These are phyloP conservation scores for Pongo pygmaeus DNA, from an alignment of 2,113 vertebrate genomes.

Conservation along the genomic window DNA sequence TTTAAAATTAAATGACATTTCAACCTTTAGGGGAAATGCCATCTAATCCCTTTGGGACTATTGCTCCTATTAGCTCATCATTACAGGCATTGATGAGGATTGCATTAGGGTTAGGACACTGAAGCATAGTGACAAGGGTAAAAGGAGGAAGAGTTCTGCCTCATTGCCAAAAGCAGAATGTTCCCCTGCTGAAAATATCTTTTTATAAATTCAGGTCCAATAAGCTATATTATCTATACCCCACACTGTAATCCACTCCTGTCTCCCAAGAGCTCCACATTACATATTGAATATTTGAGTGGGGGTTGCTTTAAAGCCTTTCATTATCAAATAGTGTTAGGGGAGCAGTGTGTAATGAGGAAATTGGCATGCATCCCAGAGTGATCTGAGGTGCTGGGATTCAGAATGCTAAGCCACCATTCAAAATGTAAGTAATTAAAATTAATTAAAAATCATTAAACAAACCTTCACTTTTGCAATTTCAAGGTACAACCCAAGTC, in stretches of 20 bases:
- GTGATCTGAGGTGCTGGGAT: slow-evolving; percentile 77
- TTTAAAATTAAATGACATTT: slow-evolving; percentile 10
- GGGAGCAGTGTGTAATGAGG: slow-evolving; percentile 77
- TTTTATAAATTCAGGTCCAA: slow-evolving; percentile 38
- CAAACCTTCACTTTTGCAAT: slow-evolving; percentile 63
- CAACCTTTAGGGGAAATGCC: not conserved
- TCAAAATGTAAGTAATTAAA: slow-evolving; percentile 81
- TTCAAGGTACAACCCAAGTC: slow-evolving; percentile 59
- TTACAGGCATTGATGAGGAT: not conserved
- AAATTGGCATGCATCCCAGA: slow-evolving; percentile 81
- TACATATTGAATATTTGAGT: slow-evolving; percentile 65
- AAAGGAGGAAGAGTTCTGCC: not conserved
- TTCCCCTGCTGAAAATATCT: not conserved
- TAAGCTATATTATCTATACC: slow-evolving; percentile 55
- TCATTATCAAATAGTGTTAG: slow-evolving; percentile 75
- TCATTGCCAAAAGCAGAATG: slow-evolving; percentile 23
- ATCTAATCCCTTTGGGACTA: not conserved
- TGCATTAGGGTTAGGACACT: not conserved
- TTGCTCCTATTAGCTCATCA: not conserved
- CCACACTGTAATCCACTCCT: slow-evolving; percentile 52
- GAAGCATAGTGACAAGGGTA: not conserved
- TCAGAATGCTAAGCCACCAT: slow-evolving; percentile 74
- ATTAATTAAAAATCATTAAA: slow-evolving; percentile 84
- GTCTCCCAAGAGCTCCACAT: slow-evolving; percentile 70
- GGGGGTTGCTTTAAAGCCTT: slow-evolving; percentile 77